Evolutionary conservation across 1,140 invertebrate species (phyloP), one percentile per base, ranked within the genome.

Genomic region (Glossosoma conforme): DNA sequence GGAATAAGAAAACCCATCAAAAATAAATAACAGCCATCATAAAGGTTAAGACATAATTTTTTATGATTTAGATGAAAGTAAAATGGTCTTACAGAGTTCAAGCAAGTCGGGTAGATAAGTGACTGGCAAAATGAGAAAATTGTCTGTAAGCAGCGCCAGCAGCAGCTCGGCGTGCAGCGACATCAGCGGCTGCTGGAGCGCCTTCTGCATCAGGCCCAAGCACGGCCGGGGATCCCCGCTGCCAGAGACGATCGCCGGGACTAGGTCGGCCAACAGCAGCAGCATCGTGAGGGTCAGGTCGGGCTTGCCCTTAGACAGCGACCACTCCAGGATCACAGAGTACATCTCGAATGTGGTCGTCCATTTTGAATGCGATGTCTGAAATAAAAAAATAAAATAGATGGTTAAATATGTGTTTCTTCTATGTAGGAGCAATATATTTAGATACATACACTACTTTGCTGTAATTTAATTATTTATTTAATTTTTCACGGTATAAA

Each of bases 171-270:
- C 25, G 17, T 11, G 21, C 18, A 43, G 22, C 17, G 24, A 9
- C 14, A 44, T 21, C 22, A 37, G 36, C 17, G 47, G 28, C 19
- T 19, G 17, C 11, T 24, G 43, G 8, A 54, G n/a, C 11, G 38
- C 44, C 21, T 45, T 40, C 2, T 40, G 35, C 11, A 52, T 30
- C 3, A 41, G n/a, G 10, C 8, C 21, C 6, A 45, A 33, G 32
- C 42, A 40, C 2, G 43, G 36, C 11, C 50, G 28, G 2, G 50
- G 50, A 21, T 52, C 50, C 20, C 41, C 18, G 11, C 37, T 36
- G 13, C n/a, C 18, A 1, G 9, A 10, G 19, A 52, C 41, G 3
- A 46, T 33, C 1, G 45, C 35, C 21, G 25, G 13, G 14, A 20
- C 18, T 9, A 33, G 15, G 21, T 33, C 46, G 14, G n/a, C 50